phyloP scores from a whole-genome alignment of 1,140 invertebrate species.

The Drosophila seguyi region DNA sequence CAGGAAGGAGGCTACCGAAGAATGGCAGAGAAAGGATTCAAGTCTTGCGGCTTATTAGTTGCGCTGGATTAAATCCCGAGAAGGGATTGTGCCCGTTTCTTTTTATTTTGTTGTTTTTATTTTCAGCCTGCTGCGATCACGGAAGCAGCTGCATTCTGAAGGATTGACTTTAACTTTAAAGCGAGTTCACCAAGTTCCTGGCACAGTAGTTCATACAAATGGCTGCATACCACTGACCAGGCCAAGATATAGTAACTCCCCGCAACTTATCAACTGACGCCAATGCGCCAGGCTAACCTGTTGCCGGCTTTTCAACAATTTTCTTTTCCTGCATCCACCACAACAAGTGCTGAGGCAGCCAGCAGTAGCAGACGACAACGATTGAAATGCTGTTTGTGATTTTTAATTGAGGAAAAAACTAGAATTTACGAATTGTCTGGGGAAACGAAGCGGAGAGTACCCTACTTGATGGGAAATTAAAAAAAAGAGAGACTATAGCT shows the following conservation, averaged over 20 bases:
- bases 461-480: background rate
- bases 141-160: conserved; percentile 68
- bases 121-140: conserved; percentile 36
- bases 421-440: conserved; percentile 8
- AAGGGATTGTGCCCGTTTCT: conserved; percentile 34
- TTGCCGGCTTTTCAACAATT: conserved; percentile 71
- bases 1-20: conserved; percentile 10
- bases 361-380: conserved; percentile 45
- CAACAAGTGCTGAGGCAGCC: conserved; percentile 12
- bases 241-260: conserved; percentile 12
- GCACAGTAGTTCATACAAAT: conserved; percentile 3
- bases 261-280: conserved; percentile 40
- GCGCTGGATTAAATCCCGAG: conserved; percentile 75
- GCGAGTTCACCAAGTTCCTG: background rate
- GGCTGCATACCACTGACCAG: background rate
- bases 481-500: background rate
- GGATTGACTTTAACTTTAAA: conserved; percentile 27
- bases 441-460: conserved; percentile 11
- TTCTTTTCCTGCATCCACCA: conserved; percentile 65
- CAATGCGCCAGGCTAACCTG: conserved; percentile 54
- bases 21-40: conserved; percentile 68
- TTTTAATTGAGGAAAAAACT: conserved; percentile 79
- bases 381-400: conserved; percentile 75
- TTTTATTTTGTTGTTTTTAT: conserved; percentile 1
- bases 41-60: conserved; percentile 80